Evolutionary conservation across 2,888 invertebrate genomes (phyloP), one percentile per base, ranked within the genome.

Genomic region (Sabatieria punctata): DNA sequence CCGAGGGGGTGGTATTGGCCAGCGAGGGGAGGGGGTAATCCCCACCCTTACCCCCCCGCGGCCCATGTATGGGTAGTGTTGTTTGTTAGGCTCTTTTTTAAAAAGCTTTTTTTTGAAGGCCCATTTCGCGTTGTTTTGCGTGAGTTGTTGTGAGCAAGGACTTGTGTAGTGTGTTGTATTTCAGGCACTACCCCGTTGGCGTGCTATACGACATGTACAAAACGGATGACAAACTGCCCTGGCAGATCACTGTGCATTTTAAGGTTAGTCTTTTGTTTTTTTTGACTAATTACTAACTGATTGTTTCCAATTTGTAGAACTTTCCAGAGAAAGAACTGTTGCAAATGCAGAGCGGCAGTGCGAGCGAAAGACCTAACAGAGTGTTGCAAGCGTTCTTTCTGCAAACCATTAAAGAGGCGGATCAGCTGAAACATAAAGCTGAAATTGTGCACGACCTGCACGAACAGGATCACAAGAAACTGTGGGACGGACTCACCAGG

Each of bases 341-440:
- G 55, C 80, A 79, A 64, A 85, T 86, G 64, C 76, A 51, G 8
- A 43, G 51, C 60, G 85, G 85, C 66, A 91, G 93, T 66, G 76
- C 80, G 15, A 79, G 95, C 18, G 89, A 93, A 69, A 6, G 30
- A 15, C 6, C 15, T 30, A 15, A 11, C 6, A 6, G 15, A 11
- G 8, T 30, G 8, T 11, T 15, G 8, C 30, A 30, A 30, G 6
- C 6, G 8, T 15, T 6, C 15, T 30, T 15, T 15, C 8, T 6
- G 78, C 82, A 89, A 21, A 82, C 83, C 53, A 74, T 97, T 8
- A 97, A 97, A 69, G 97, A 97, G 72, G 95, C 97, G 1, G 95
- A 95, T 72, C 82, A 85, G n/a, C 71, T 97, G 38, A 97, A 97
- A 67, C 93, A 95, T 65, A 75, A 85, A 55, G 82, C 85, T 6